These are phyloP conservation scores for Cephus pygmeus DNA, from an alignment of 2,888 invertebrate genomes.

Conservation along the genomic window DNA sequence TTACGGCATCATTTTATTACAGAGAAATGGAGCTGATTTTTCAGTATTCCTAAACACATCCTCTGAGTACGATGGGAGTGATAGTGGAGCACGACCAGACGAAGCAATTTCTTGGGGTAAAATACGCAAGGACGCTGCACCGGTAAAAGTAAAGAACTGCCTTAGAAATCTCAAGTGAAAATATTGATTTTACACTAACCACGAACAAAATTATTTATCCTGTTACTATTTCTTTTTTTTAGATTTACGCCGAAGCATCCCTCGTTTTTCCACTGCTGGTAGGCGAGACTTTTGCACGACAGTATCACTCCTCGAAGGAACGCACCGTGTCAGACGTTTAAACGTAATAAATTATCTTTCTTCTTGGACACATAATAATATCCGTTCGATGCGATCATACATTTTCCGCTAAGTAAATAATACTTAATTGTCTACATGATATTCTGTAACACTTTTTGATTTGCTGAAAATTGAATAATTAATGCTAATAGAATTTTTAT, in stretches of 20 bases:
- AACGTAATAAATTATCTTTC: constrained; percentile 19
- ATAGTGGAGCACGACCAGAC: constrained; percentile 97
- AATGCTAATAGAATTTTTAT: no score
- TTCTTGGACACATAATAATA: no score
- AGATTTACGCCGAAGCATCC: constrained; percentile 92
- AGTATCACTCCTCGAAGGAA: constrained; percentile 47
- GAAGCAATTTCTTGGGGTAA: constrained; percentile 99
- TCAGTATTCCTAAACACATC: constrained; percentile 96
- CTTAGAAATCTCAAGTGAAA: neutral
- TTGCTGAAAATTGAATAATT: no score
- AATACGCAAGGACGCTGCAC: constrained; percentile 86
- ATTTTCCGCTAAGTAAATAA: no score
- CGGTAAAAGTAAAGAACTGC: constrained; percentile 78
- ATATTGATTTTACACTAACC: neutral
- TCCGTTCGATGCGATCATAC: no score
- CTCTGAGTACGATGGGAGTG: constrained; percentile 97
- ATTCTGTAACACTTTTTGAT: no score
- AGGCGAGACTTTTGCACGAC: constrained; percentile 90
- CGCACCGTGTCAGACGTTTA: constrained; percentile 48
- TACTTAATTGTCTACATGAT: no score
- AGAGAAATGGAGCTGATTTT: constrained; percentile 96
- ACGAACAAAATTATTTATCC: no score
- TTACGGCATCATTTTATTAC: constrained; percentile 35
- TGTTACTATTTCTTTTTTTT: constrained; percentile 33
- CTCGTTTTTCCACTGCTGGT: constrained; percentile 95